Evolutionary conservation across 2,888 invertebrate species (phyloP).

Genomic region (Boloria euphrosyne): DNA sequence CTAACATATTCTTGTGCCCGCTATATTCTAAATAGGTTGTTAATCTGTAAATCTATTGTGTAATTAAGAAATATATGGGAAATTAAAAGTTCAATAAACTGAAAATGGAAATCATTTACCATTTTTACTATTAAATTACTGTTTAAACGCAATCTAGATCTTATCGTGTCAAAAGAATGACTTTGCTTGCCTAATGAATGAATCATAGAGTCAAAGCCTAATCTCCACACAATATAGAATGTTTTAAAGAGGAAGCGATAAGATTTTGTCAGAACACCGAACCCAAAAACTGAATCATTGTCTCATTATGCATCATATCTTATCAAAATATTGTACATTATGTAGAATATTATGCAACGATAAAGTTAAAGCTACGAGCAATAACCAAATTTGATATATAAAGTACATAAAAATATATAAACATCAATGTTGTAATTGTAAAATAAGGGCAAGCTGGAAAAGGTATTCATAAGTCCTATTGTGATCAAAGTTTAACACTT

Average conservation of each 20-base stretch:
- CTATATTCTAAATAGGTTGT: not conserved
- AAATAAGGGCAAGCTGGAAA: too few relatives aligned
- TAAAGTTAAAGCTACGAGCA: not conserved
- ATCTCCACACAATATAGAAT: conserved; percentile 64
- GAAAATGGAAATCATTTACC: not conserved
- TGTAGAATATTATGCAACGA: conserved; percentile 54
- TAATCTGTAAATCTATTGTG: too few relatives aligned
- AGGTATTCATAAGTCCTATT: too few relatives aligned
- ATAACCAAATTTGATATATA: not conserved
- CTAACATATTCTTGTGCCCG: not conserved
- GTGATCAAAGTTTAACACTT: too few relatives aligned
- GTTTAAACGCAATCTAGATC: not conserved
- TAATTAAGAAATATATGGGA: not conserved
- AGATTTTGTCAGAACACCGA: conserved; percentile 56
- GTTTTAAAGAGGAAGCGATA: conserved; percentile 72
- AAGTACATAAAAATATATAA: not conserved
- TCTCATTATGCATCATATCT: conserved; percentile 34
- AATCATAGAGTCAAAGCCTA: conserved; percentile 59
- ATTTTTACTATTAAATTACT: conserved; percentile 7
- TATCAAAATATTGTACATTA: conserved; percentile 33
- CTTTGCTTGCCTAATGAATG: conserved; percentile 48
- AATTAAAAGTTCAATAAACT: conserved; percentile 1
- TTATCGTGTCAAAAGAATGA: conserved; percentile 28
- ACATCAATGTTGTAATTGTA: too few relatives aligned
- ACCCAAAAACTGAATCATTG: conserved; percentile 57